Evolutionary conservation across 2,113 vertebrate genomes (phyloP).

Genomic region (Urocolius indicus): DNA sequence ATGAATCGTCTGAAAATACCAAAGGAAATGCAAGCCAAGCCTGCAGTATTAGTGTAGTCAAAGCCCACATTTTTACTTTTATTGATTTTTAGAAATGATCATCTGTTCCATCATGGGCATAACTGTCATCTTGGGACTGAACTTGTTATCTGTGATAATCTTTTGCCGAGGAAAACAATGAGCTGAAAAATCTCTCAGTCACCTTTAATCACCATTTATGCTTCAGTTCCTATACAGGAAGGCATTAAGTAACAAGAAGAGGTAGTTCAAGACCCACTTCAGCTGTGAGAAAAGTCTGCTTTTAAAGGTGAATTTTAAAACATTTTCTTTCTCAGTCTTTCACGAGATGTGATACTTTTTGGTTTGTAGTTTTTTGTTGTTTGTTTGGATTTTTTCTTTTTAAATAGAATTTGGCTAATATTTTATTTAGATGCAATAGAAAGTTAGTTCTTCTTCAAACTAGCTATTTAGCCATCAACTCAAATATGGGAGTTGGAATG

Average conservation of each 20-base stretch:
- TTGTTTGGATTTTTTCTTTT: no score
- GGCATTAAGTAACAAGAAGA: neutral
- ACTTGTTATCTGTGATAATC: slow-evolving; percentile 5
- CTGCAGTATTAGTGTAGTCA: slow-evolving; percentile 11
- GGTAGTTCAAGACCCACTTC: neutral
- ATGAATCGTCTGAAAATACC: slow-evolving; percentile 3
- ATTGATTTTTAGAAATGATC: slow-evolving; percentile 53
- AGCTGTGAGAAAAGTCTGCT: neutral
- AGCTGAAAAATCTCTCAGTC: slow-evolving; percentile 17
- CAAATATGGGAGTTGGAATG: neutral
- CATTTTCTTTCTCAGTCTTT: neutral
- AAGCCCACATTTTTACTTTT: slow-evolving; percentile 5
- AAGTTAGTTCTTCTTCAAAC: neutral
- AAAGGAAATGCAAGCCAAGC: slow-evolving; percentile 15
- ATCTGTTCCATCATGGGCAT: neutral
- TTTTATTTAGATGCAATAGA: neutral
- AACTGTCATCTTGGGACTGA: slow-evolving; percentile 7
- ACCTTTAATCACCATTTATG: slow-evolving; percentile 26
- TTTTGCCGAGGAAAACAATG: slow-evolving; percentile 26
- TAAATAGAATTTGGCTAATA: neutral
- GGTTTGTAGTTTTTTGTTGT: neutral
- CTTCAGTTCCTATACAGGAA: neutral
- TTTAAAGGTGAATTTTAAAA: neutral
- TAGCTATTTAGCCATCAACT: neutral
- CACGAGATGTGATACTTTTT: neutral